Base-by-base conservation (phyloP, 2,888 invertebrate species). In the Tetanocera ferruginea region DNA sequence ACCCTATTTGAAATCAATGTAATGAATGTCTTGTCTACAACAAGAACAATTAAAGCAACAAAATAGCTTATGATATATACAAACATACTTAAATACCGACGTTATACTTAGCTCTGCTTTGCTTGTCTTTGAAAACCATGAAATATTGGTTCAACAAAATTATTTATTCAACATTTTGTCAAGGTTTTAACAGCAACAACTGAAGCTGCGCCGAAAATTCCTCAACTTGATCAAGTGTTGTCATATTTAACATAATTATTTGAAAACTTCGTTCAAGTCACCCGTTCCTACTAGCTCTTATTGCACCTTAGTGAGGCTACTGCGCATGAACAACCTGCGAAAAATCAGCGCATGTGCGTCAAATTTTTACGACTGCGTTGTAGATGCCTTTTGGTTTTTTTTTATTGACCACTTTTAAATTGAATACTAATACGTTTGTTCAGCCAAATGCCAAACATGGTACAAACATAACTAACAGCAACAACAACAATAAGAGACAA, bases 121-220 rank as follows among this genome's bases (percentile, higher is more conserved):
- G n/a, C n/a, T n/a, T n/a, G 43, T 11, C 11, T 11, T 43, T 43
- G 5, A 11, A 64, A 28, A 17, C 17, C 28, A 64, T 25, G 28
- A 67, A 67, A 23, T 67, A 67, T 66, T n/a, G 66, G 11, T 43
- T 9, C 23, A 5, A 37, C 23, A 23, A 62, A 62, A 62, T 78
- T 77, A 80, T 81, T 78, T 78, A 80, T 83, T 80, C 79, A 83
- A 82, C 81, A 82, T 81, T n/a, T 81, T 83, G 82, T 83, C 82
- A 76, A 6, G 23, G 5, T 31, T 6, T 4, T 17, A 55, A n/a
- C n/a, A 57, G 5, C n/a, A 73, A 5, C 64, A 9, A 37, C 6
- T 60, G 60, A 37, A 55, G 19, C 8, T 4, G 6, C 8, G 2
- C 25, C 23, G 51, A n/a, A 43, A n/a, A 69, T 52, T 72, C 72